Evolutionary conservation across 2,113 vertebrate genomes (phyloP).

Genomic region (Galeopterus variegatus): DNA sequence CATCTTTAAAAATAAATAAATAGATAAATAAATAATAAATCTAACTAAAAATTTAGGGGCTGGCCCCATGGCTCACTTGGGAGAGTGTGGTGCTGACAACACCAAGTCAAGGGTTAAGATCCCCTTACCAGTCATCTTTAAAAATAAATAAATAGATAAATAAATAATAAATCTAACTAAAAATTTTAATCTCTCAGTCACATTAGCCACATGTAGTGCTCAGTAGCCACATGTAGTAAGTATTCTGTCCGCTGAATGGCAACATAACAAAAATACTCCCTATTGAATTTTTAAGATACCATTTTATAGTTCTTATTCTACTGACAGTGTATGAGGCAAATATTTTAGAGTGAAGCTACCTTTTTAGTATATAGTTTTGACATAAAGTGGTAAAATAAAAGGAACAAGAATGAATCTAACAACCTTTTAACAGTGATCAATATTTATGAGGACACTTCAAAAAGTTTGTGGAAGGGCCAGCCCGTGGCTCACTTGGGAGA

Average conservation of each 20-base stretch:
- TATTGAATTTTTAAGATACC: constrained; percentile 16
- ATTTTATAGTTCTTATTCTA: not conserved
- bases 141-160: too few relatives aligned
- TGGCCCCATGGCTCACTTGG: too few relatives aligned
- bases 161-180: not conserved
- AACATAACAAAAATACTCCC: not conserved
- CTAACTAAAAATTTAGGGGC: not conserved
- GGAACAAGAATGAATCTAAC: not conserved
- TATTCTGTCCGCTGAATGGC: not conserved
- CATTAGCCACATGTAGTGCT: not conserved
- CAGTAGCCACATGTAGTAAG: not conserved
- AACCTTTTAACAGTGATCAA: not conserved
- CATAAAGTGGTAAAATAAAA: constrained; percentile 16
- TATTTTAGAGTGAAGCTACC: not conserved
- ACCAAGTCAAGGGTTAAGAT: too few relatives aligned
- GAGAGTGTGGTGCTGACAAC: too few relatives aligned
- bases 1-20: too few relatives aligned
- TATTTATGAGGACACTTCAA: not conserved
- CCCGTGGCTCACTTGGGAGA: too few relatives aligned
- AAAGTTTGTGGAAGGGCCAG: too few relatives aligned
- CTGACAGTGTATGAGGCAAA: not conserved
- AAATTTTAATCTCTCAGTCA: not conserved
- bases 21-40: too few relatives aligned
- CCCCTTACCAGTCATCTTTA: too few relatives aligned
- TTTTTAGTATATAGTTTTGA: constrained; percentile 10